A percentile compares a stretch with the other conserved stretches of the same genome.
Conservation (phyloP, 2,888 invertebrate species). For the Oligia strigilis region DNA sequence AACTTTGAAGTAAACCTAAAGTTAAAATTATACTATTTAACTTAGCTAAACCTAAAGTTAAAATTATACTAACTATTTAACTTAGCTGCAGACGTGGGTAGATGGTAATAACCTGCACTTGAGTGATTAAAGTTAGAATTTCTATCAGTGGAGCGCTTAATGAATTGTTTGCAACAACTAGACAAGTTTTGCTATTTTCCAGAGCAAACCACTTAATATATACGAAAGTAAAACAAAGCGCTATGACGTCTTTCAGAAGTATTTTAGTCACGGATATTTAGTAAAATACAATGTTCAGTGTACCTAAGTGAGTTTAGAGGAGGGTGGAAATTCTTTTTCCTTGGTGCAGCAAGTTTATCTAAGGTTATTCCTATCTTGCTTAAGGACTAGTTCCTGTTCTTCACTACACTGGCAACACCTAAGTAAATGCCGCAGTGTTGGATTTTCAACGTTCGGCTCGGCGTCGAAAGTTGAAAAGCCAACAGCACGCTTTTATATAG, state of each 20-base stretch:
- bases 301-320: conserved; percentile 3
- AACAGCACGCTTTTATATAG: not conserved
- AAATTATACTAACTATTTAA: not conserved
- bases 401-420: not conserved
- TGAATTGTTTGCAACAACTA: conserved; percentile 42
- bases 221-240: conserved; percentile 25
- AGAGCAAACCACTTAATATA: conserved; percentile 43
- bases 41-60: no score
- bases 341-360: not conserved
- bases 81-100: conserved; percentile 27
- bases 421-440: not conserved
- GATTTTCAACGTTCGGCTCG: not conserved
- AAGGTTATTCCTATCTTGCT: not conserved
- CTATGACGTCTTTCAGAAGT: conserved; percentile 31
- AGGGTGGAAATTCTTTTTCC: conserved; percentile 3
- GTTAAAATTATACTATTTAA: not conserved
- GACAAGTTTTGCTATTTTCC: conserved; percentile 40
- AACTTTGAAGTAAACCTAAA: conserved; percentile 16
- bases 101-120: conserved; percentile 45
- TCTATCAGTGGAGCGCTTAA: conserved; percentile 44
- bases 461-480: not conserved
- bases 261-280: conserved; percentile 10
- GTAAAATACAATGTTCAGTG: conserved; percentile 19
- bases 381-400: not conserved
- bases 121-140: conserved; percentile 40